These are phyloP conservation scores for Thamnophis elegans DNA, from an alignment of 2,797 vertebrate genomes.

Conservation along the genomic window DNA sequence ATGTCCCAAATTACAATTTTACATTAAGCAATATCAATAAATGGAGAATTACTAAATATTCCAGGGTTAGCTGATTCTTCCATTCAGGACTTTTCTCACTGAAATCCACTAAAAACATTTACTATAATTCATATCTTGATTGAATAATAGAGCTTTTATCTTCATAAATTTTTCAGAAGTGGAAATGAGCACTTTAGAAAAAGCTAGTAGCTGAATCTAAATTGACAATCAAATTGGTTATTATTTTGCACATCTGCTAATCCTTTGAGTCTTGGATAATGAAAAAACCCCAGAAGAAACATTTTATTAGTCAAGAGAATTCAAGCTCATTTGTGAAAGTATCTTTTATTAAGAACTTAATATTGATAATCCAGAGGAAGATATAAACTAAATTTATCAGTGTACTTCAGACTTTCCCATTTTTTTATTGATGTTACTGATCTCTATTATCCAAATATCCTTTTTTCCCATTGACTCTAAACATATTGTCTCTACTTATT, in stretches of 20 bases:
- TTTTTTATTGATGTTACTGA: background rate
- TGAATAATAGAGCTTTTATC: background rate
- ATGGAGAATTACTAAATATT: conserved; percentile 18
- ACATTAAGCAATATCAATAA: conserved; percentile 16
- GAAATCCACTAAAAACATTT: background rate
- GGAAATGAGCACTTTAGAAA: background rate
- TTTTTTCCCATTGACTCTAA: conserved; percentile 16
- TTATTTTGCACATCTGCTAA: conserved; percentile 13
- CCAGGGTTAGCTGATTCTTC: conserved; percentile 19
- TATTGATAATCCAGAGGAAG: conserved; percentile 9
- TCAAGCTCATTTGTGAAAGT: background rate
- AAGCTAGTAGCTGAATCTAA: background rate
- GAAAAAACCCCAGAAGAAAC: rapidly evolving
- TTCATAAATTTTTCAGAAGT: conserved; percentile 13
- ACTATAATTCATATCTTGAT: conserved; percentile 31
- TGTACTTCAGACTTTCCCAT: background rate
- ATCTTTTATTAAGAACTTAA: background rate
- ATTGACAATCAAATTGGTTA: conserved; percentile 6
- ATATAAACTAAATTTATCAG: conserved; percentile 3
- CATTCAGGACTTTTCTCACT: conserved; percentile 33
- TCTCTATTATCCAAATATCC: conserved; percentile 3
- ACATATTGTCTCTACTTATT: background rate
- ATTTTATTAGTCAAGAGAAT: background rate
- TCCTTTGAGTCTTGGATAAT: background rate
- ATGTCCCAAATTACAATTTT: background rate